phyloP scores from a whole-genome alignment of 2,888 invertebrate genomes.

The Leptarthrus brevirostris region DNA sequence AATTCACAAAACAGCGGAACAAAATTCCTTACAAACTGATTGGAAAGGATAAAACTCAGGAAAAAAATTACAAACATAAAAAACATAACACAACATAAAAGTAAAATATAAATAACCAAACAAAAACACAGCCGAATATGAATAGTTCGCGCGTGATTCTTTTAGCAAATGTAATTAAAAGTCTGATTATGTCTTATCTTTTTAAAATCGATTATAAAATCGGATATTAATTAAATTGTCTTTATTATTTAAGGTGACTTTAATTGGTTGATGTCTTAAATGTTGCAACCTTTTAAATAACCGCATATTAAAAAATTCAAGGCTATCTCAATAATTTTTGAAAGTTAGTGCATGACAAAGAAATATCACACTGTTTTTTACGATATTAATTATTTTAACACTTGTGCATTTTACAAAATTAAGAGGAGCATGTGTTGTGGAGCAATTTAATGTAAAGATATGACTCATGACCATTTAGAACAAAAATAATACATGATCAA shows the following conservation, averaged over 20 bases:
- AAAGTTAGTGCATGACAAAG: slow-evolving; percentile 50
- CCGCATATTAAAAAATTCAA: neutral
- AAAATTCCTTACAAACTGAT: slow-evolving; percentile 50
- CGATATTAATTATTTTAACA: too few species aligned
- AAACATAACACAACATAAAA: slow-evolving; percentile 46
- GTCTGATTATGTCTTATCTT: neutral
- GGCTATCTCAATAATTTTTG: slow-evolving; percentile 47
- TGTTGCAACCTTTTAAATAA: slow-evolving; percentile 45
- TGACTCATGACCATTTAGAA: too few species aligned
- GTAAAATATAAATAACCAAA: slow-evolving; percentile 39
- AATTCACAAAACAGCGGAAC: slow-evolving; percentile 54
- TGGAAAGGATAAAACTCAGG: slow-evolving; percentile 36
- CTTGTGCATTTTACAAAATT: too few species aligned
- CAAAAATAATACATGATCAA: too few species aligned
- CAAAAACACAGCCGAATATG: slow-evolving; percentile 35
- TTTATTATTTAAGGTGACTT: slow-evolving; percentile 1
- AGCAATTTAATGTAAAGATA: too few species aligned
- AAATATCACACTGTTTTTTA: neutral
- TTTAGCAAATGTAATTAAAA: neutral
- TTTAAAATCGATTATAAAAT: neutral
- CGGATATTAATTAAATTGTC: too few species aligned
- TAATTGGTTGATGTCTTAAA: slow-evolving; percentile 22
- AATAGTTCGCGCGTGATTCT: slow-evolving; percentile 4
- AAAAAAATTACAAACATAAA: slow-evolving; percentile 42
- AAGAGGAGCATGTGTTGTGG: too few species aligned